Evolutionary conservation across 35 echinoderm and acorn worm genomes (phyloP), one percentile per base, ranked within the genome.

Genomic region (Diadema setosum): DNA sequence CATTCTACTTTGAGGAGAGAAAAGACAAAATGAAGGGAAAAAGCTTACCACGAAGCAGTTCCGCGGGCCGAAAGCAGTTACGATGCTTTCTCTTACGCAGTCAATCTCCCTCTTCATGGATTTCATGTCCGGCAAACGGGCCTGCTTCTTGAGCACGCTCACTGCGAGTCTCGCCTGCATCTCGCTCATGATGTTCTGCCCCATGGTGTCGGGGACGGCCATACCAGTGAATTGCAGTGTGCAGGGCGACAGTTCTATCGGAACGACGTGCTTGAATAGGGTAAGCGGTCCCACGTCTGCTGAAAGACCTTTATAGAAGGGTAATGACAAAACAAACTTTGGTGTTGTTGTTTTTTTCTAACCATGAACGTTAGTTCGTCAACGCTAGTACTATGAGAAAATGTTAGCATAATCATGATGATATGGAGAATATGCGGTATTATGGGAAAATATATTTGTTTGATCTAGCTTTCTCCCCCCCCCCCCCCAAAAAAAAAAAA

Each of bases 231-330:
- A 63, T 0, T 86, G 73, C 5, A 89, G 74, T 50, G 92, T 94
- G 3, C 80, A 33, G 5, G 84, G 82, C 25, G 42, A 25, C 3
- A 92, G 39, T 27, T 58, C 65, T n/a, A 83, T 81, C 2, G 92
- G 87, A 45, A 94, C 84, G n/a, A 94, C 83, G 39, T 85, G 52
- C 9, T 36, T 16, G 45, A 85, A 94, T n/a, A n/a, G n/a, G n/a
- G n/a, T n/a, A n/a, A n/a, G n/a, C n/a, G n/a, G n/a, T n/a, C n/a
- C n/a, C n/a, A n/a, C n/a, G n/a, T n/a, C n/a, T n/a, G n/a, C n/a
- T n/a, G n/a, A n/a, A n/a, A n/a, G n/a, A n/a, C n/a, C n/a, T n/a
- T n/a, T n/a, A n/a, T n/a, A n/a, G n/a, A n/a, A n/a, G n/a, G n/a
- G n/a, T n/a, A n/a, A n/a, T n/a, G n/a, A n/a, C n/a, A n/a, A n/a